Percentiles rank a stretch among this genome's conserved stretches.
Evolutionary conservation across 2,888 invertebrate genomes (phyloP).

Genomic region (Ditula angustiorana): DNA sequence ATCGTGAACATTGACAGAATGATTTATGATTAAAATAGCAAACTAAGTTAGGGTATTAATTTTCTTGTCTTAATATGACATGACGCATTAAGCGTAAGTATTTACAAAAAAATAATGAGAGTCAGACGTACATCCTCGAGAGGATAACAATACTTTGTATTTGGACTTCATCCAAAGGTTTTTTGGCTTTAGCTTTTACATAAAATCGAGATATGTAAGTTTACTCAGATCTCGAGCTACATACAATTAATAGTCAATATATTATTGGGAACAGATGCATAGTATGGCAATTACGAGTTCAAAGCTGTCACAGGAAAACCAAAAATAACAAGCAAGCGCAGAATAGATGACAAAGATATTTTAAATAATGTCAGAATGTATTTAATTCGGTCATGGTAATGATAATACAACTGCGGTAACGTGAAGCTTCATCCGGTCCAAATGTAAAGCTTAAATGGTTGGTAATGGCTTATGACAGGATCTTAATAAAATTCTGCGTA

Average conservation of each 20-base stretch:
- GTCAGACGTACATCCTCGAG: slow-evolving; percentile 49
- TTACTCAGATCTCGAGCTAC: slow-evolving; percentile 17
- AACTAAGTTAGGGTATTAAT: not conserved
- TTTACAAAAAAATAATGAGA: slow-evolving; percentile 18
- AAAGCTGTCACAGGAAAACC: slow-evolving; percentile 32
- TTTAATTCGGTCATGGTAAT: slow-evolving; percentile 29
- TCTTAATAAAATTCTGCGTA: slow-evolving; percentile 72
- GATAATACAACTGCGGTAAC: slow-evolving; percentile 19
- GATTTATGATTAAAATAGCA: slow-evolving; percentile 23
- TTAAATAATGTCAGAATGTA: slow-evolving; percentile 26
- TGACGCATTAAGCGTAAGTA: slow-evolving; percentile 28
- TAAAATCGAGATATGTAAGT: slow-evolving; percentile 21
- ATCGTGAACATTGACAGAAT: slow-evolving; percentile 18
- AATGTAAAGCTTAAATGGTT: slow-evolving; percentile 62
- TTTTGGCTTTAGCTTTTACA: slow-evolving; percentile 56
- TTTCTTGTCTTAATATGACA: slow-evolving; percentile 8
- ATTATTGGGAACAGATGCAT: slow-evolving; percentile 15
- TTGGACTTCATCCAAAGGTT: slow-evolving; percentile 68
- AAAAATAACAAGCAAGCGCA: slow-evolving; percentile 58
- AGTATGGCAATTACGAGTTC: slow-evolving; percentile 28
- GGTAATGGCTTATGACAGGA: slow-evolving; percentile 67
- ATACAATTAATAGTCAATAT: slow-evolving; percentile 21
- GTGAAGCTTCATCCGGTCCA: slow-evolving; percentile 38
- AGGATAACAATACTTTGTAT: slow-evolving; percentile 47
- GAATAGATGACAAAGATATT: slow-evolving; percentile 47